These are phyloP conservation scores for Drosophila nasuta DNA, from an alignment of 1,140 invertebrate species.

Conservation along the genomic window DNA sequence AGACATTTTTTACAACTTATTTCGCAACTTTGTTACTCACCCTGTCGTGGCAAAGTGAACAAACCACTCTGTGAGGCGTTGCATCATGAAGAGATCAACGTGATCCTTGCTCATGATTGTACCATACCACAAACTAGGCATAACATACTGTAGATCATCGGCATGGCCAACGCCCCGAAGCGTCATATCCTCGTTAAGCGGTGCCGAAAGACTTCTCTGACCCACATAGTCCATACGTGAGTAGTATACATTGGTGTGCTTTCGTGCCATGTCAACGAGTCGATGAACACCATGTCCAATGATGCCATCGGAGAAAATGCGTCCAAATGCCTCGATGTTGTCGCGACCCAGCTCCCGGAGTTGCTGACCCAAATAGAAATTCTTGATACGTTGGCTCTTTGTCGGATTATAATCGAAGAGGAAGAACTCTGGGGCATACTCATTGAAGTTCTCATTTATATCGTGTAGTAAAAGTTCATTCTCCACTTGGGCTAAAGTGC, in stretches of 20 bases:
- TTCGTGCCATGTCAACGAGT: constrained; percentile 84
- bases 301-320: constrained; percentile 85
- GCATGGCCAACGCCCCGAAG: constrained; percentile 86
- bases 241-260: constrained; percentile 85
- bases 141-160: constrained; percentile 88
- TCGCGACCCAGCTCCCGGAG: constrained; percentile 11
- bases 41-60: constrained; percentile 59
- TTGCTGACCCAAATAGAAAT: constrained; percentile 56
- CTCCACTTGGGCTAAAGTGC: constrained; percentile 38
- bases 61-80: constrained; percentile 62
- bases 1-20: background rate
- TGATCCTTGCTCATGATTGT: constrained; percentile 7
- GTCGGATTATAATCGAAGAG: constrained; percentile 66
- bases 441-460: constrained; percentile 55
- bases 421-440: constrained; percentile 71
- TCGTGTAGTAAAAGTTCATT: constrained; percentile 64
- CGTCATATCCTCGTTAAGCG: background rate
- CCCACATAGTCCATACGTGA: constrained; percentile 85
- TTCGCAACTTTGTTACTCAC: constrained; percentile 29
- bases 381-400: constrained; percentile 36
- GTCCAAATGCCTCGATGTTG: constrained; percentile 57
- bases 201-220: constrained; percentile 35
- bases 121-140: constrained; percentile 86
- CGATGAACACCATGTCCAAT: constrained; percentile 86
- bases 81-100: constrained; percentile 72